Evolutionary conservation across 2,888 invertebrate genomes (phyloP).

Genomic region (Lagria hirta): DNA sequence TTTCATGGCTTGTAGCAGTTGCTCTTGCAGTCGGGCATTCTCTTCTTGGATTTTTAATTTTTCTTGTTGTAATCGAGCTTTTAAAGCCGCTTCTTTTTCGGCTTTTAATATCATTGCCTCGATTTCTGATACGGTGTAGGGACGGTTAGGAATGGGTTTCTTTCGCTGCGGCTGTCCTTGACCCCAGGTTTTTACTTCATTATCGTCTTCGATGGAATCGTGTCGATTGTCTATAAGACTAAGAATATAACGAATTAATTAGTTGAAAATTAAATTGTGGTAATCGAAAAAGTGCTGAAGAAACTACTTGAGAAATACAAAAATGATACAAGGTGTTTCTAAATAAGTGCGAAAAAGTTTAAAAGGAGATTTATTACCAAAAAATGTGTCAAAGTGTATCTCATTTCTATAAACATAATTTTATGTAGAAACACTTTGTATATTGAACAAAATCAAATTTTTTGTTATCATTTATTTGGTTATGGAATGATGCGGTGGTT

Average conservation of each 20-base stretch:
- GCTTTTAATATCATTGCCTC: constrained; percentile 57
- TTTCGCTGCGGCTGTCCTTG: constrained; percentile 53
- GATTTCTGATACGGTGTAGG: constrained; percentile 52
- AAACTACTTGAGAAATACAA: background rate
- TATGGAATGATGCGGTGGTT: too few species aligned
- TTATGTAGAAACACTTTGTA: too few species aligned
- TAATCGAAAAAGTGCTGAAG: constrained; percentile 5
- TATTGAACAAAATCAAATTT: too few species aligned
- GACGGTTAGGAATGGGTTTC: constrained; percentile 33
- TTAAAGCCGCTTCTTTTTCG: constrained; percentile 62
- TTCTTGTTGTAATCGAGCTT: constrained; percentile 51
- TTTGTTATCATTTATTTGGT: too few species aligned
- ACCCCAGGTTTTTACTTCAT: constrained; percentile 66
- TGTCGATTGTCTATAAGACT: constrained; percentile 32
- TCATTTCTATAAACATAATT: too few species aligned
- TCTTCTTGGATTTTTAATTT: constrained; percentile 49
- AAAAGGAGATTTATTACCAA: too few species aligned
- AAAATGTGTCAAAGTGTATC: too few species aligned
- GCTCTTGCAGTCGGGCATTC: constrained; percentile 50
- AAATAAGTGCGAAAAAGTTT: too few species aligned
- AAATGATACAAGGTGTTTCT: too few species aligned
- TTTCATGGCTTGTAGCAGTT: constrained; percentile 49
- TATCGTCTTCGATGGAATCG: constrained; percentile 56
- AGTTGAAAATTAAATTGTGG: constrained; percentile 1
- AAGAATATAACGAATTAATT: background rate